Evolutionary conservation across 2,797 vertebrate genomes (phyloP).

Genomic region (Melopsittacus undulatus): DNA sequence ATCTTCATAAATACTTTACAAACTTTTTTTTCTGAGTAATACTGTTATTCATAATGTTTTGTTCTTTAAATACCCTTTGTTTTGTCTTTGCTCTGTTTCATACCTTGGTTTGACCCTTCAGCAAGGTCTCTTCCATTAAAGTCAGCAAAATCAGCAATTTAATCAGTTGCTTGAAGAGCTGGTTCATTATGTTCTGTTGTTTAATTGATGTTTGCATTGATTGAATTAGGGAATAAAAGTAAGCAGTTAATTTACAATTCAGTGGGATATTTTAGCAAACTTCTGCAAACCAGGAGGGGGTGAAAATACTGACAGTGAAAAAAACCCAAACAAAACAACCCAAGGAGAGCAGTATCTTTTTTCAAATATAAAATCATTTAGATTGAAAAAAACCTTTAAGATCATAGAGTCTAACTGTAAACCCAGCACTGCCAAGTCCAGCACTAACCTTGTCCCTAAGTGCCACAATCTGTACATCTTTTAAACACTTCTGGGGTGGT

Average conservation of each 20-base stretch:
- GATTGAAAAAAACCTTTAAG: not conserved
- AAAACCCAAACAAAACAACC: not conserved
- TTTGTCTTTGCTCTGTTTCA: not conserved
- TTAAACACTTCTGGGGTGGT: not conserved
- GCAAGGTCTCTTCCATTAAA: not conserved
- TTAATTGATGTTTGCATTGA: not conserved
- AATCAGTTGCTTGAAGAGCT: not conserved
- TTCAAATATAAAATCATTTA: not conserved
- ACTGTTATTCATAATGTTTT: not conserved
- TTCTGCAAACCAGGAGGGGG: not conserved
- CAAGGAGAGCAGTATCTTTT: not conserved
- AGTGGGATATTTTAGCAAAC: not conserved
- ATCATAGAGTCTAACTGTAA: not conserved
- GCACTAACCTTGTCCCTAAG: not conserved
- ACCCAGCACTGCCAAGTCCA: not conserved
- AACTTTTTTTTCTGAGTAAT: not conserved
- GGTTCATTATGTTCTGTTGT: not conserved
- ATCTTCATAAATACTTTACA: not conserved
- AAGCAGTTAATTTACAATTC: not conserved
- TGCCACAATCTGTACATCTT: not conserved
- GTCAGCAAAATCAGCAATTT: not conserved
- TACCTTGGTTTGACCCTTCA: not conserved
- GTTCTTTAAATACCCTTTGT: not conserved
- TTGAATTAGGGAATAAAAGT: not conserved
- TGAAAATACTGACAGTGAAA: not conserved